Evolutionary conservation across 1,140 invertebrate genomes (phyloP), one percentile per base, ranked within the genome.

Genomic region (Caenorhabditis inopinata): DNA sequence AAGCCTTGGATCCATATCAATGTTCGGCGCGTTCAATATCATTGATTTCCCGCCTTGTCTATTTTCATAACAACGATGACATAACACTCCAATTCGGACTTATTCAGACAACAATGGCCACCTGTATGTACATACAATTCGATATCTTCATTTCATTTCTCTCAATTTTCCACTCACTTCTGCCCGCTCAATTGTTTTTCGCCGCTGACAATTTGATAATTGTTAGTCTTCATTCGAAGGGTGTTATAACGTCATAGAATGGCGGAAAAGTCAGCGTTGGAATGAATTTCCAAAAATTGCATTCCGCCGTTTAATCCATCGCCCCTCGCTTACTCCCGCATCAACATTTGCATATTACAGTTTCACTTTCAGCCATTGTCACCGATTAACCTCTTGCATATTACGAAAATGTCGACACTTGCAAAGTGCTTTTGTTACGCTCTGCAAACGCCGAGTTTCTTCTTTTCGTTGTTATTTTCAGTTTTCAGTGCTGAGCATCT

Each of bases 181-280:
- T 29, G 25, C n/a, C n/a, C n/a, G n/a, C n/a, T n/a, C n/a, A n/a
- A n/a, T n/a, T n/a, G n/a, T n/a, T 68, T 68, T 58, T 68, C 38
- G 38, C 38, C 58, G 38, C 23, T 68, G 32, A 68, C 38, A 68
- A 68, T 68, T 68, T 68, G 58, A 68, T 68, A n/a, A n/a, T 29
- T 58, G 18, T 16, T 68, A 38, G 16, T 21, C 16, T 38, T 25
- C 25, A 9, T n/a, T 38, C 38, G 27, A 38, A 38, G 11, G n/a
- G 6, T 21, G 9, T 0, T 14, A 38, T 6, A 32, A 29, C 51
- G 18, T 42, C 5, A 42, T 7, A 42, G 6, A 7, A 42, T 42
- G 38, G 14, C n/a, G n/a, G 14, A 42, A 42, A 42, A 42, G 38
- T 42, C 14, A 42, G 5, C 5, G 38, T 42, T 14, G 14, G 5